Conservation (phyloP, 53 echinoderm and acorn worm genomes). For the Arbacia lixula region DNA sequence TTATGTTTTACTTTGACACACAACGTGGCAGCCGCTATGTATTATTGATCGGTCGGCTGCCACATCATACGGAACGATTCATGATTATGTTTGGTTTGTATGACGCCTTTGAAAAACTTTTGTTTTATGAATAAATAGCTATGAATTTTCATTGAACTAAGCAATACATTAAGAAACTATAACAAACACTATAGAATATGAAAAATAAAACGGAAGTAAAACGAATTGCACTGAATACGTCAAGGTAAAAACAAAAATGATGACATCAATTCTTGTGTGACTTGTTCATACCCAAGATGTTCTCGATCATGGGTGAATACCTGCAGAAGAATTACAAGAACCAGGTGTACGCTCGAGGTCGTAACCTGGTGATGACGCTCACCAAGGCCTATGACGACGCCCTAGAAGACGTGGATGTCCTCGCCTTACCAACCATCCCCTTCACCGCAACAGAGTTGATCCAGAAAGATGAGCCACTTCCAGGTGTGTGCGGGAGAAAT, state of each 20-base stretch:
- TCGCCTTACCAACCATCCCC: constrained; percentile 55
- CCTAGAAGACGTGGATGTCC: constrained; percentile 25
- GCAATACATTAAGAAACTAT: not conserved
- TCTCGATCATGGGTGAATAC: constrained; percentile 25
- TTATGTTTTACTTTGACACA: too few relatives aligned
- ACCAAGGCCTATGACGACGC: constrained; percentile 41
- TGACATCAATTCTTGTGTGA: not conserved
- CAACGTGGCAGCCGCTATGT: too few relatives aligned
- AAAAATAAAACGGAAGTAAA: not conserved
- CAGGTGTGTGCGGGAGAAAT: constrained; percentile 20
- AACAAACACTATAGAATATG: not conserved
- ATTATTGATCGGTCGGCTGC: too few relatives aligned
- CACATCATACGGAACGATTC: too few relatives aligned
- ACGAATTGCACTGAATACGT: not conserved
- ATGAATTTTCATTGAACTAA: too few relatives aligned
- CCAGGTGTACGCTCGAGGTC: constrained; percentile 47
- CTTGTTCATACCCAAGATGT: not conserved
- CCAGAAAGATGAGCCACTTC: constrained; percentile 1
- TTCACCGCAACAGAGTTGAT: constrained; percentile 29
- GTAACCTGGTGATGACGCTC: constrained; percentile 20
- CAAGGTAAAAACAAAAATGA: not conserved
- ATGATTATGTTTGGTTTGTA: too few relatives aligned
- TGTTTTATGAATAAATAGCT: too few relatives aligned
- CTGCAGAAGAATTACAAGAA: constrained; percentile 25
- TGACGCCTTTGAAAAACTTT: too few relatives aligned